A percentile compares a stretch with the other conserved stretches of the same genome.
Conservation (phyloP, 2,113 vertebrate species). For the Shinisaurus crocodilurus region DNA sequence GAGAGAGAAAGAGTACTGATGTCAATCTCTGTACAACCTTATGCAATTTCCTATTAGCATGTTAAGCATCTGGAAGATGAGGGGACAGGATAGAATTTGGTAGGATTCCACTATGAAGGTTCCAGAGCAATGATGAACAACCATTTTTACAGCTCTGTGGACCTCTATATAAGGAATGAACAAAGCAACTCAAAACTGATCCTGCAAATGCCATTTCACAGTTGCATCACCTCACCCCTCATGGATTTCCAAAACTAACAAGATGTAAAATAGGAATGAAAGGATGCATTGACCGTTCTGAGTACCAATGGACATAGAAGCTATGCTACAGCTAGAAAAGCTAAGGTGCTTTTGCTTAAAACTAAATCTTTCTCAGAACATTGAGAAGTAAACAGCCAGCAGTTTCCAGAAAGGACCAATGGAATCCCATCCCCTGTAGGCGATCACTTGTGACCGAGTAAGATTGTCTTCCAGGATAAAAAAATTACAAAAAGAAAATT, state of each 20-base stretch:
- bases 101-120: neutral
- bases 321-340: neutral
- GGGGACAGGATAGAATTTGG: neutral
- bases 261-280: neutral
- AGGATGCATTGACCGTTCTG: neutral
- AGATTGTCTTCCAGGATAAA: too few relatives aligned
- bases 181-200: neutral
- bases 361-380: neutral
- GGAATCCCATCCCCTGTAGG: neutral
- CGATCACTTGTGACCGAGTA: too few relatives aligned
- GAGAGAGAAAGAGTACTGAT: too few relatives aligned
- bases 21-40: too few relatives aligned
- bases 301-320: neutral
- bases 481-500: too few relatives aligned
- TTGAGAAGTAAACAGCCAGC: neutral
- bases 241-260: neutral
- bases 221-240: neutral
- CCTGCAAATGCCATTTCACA: neutral
- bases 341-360: neutral
- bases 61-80: neutral
- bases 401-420: neutral
- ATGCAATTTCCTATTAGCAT: neutral
- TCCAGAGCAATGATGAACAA: neutral
- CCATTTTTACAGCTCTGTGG: neutral
- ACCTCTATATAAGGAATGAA: neutral